Evolutionary conservation across 1,140 invertebrate genomes (phyloP).

Genomic region (Heliothis subflexa): DNA sequence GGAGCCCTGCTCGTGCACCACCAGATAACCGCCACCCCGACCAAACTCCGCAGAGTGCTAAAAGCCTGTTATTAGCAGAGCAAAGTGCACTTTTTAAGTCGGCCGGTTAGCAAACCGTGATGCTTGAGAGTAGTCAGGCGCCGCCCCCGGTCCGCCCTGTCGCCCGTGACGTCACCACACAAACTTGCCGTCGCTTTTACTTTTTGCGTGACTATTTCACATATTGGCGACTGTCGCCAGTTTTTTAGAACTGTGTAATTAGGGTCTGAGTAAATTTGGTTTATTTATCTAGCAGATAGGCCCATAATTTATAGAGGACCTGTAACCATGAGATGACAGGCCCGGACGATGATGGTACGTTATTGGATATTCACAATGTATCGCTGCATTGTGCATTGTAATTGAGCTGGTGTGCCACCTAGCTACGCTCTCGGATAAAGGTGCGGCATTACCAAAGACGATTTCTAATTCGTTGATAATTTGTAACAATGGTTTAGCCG

Average conservation of each 20-base stretch:
- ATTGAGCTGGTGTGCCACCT: constrained; percentile 75
- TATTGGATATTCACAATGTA: constrained; percentile 18
- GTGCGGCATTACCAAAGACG: constrained; percentile 66
- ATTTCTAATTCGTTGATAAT: constrained; percentile 83
- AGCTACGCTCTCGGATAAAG: constrained; percentile 76
- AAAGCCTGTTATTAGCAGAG: constrained; percentile 77
- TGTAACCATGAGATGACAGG: constrained; percentile 64
- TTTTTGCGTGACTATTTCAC: constrained; percentile 80
- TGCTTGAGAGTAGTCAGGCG: constrained; percentile 67
- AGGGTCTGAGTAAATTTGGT: constrained; percentile 72
- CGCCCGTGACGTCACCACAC: constrained; percentile 79
- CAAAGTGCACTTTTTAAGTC: constrained; percentile 72
- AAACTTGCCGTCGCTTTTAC: constrained; percentile 71
- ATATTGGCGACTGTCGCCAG: constrained; percentile 84
- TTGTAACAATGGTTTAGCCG: constrained; percentile 71
- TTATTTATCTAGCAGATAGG: constrained; percentile 69
- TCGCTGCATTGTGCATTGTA: constrained; percentile 39
- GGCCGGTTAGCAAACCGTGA: constrained; percentile 63
- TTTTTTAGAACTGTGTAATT: constrained; percentile 81
- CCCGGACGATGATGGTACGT: constrained; percentile 37
- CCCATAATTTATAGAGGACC: constrained; percentile 58
- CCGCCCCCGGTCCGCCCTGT: constrained; percentile 80
- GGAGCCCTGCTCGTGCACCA: constrained; percentile 66
- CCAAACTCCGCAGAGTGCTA: constrained; percentile 72
- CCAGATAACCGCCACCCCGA: constrained; percentile 72